Evolutionary conservation across 1,140 invertebrate species (phyloP).

Genomic region (Pogonus chalceus): DNA sequence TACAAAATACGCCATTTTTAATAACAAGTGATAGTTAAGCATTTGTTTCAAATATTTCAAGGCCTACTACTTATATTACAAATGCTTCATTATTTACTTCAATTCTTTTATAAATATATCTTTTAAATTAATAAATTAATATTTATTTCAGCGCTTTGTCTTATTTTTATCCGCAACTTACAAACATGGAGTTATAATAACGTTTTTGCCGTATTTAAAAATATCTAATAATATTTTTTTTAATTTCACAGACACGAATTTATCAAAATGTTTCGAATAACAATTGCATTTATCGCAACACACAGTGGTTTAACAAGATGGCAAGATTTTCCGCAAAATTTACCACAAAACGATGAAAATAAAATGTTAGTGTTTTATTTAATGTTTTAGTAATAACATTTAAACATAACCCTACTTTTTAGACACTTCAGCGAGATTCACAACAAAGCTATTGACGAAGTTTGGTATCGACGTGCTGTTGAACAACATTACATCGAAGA

Average conservation of each 20-base stretch:
- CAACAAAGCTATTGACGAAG: slow-evolving; percentile 76
- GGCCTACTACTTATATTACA: too few relatives aligned
- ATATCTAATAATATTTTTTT: too few relatives aligned
- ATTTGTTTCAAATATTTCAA: too few relatives aligned
- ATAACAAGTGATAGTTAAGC: too few relatives aligned
- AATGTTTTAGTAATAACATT: neutral
- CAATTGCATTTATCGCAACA: slow-evolving; percentile 76
- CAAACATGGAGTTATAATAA: too few relatives aligned
- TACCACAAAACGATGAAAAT: slow-evolving; percentile 8
- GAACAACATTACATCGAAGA: slow-evolving; percentile 74
- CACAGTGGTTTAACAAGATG: slow-evolving; percentile 80
- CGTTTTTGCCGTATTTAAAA: too few relatives aligned
- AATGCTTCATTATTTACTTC: too few relatives aligned
- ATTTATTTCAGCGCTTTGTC: too few relatives aligned
- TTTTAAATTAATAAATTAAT: too few relatives aligned
- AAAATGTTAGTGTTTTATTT: slow-evolving; percentile 11
- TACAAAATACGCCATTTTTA: too few relatives aligned
- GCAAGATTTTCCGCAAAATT: slow-evolving; percentile 59
- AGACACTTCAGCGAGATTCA: slow-evolving; percentile 69
- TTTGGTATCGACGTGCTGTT: slow-evolving; percentile 88
- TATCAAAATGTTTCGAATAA: slow-evolving; percentile 72
- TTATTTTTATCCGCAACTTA: too few relatives aligned
- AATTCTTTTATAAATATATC: too few relatives aligned
- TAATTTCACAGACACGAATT: slow-evolving; percentile 46
- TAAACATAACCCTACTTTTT: slow-evolving; percentile 15